These are phyloP conservation scores for Pseudococcus viburni DNA, from an alignment of 2,888 invertebrate genomes.

Conservation along the genomic window DNA sequence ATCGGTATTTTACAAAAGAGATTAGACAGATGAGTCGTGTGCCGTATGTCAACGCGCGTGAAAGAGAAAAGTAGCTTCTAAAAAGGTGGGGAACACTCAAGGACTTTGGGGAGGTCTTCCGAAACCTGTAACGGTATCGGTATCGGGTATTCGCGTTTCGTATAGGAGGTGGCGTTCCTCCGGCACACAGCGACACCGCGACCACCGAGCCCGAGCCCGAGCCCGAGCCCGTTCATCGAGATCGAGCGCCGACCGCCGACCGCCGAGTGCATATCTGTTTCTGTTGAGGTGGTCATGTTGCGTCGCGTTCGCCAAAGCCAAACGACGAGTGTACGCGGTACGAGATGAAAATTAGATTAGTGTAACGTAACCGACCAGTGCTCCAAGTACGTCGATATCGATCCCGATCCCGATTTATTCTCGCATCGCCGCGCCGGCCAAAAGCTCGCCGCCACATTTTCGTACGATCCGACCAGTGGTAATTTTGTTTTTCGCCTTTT, in stretches of 20 bases:
- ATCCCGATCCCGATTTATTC: neutral
- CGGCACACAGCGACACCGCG: conserved; percentile 13
- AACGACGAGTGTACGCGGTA: neutral
- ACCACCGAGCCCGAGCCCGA: conserved; percentile 3
- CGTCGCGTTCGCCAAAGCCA: conserved; percentile 33
- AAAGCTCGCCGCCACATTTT: neutral
- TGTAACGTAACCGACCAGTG: conserved; percentile 45
- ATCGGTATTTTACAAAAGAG: conserved; percentile 55
- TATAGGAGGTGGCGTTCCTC: conserved; percentile 43
- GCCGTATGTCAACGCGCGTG: conserved; percentile 65
- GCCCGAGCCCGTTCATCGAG: neutral
- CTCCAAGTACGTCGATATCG: neutral
- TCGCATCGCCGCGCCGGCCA: neutral
- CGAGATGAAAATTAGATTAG: conserved; percentile 63
- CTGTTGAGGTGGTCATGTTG: conserved; percentile 65
- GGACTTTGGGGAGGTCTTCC: conserved; percentile 65
- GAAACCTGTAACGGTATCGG: conserved; percentile 62
- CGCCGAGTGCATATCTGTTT: conserved; percentile 56
- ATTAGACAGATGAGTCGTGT: conserved; percentile 63
- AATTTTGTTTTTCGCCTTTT: neutral
- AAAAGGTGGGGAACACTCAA: conserved; percentile 59
- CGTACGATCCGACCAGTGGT: too few species aligned
- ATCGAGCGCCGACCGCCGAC: conserved; percentile 34
- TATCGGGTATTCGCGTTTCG: neutral
- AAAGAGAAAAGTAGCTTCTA: conserved; percentile 62